phyloP scores from a whole-genome alignment of 2,888 invertebrate genomes.

The Sesia bembeciformis region DNA sequence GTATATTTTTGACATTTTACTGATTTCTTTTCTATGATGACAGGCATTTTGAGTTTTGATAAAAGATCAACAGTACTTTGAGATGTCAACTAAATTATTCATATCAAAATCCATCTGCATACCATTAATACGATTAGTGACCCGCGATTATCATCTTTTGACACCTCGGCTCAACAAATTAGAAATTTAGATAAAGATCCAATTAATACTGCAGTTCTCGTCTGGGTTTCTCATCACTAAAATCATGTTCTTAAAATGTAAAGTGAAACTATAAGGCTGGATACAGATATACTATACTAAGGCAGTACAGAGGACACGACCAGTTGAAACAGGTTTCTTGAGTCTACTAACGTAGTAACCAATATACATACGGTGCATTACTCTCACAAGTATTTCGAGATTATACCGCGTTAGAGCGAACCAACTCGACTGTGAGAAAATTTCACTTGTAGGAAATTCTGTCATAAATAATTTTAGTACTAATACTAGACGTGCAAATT shows the following conservation, averaged over 20 bases:
- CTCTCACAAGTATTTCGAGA: conserved; percentile 45
- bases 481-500: neutral
- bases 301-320: conserved; percentile 63
- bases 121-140: conserved; percentile 1
- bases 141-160: conserved; percentile 11
- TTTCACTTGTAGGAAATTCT: conserved; percentile 52
- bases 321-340: conserved; percentile 58
- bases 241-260: conserved; percentile 38
- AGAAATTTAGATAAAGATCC: conserved; percentile 2
- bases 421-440: conserved; percentile 58
- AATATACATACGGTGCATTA: conserved; percentile 65
- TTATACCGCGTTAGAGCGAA: conserved; percentile 40
- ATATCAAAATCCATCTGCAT: conserved; percentile 5
- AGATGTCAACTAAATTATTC: conserved; percentile 21
- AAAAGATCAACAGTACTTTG: conserved; percentile 19
- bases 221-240: conserved; percentile 25
- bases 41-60: conserved; percentile 8
- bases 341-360: conserved; percentile 66
- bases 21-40: conserved; percentile 13
- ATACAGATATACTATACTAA: conserved; percentile 41
- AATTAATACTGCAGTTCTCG: conserved; percentile 10
- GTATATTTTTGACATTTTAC: conserved; percentile 19
- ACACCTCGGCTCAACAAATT: conserved; percentile 8
- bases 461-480: conserved; percentile 29
- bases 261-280: conserved; percentile 58